Conservation (phyloP, 2,797 vertebrate genomes). For the Australoheros facetus region DNA sequence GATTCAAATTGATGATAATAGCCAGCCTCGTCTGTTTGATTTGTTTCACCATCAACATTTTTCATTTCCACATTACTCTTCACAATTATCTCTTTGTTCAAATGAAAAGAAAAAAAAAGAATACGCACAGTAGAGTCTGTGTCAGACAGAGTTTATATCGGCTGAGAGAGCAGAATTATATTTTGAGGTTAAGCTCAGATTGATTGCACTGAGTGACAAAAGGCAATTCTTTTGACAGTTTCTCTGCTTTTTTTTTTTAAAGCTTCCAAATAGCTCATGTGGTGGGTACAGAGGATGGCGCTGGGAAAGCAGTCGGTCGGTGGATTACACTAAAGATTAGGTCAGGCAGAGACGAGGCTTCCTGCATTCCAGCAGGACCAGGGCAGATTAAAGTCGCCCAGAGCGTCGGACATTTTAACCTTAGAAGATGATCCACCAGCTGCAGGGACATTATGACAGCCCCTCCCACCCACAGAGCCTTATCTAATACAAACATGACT, state of each 20-base stretch:
- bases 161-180: not conserved
- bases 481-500: conserved; percentile 9
- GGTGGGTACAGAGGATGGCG: conserved; percentile 16
- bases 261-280: not conserved
- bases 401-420: conserved; percentile 49
- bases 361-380: not conserved
- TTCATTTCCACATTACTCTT: not conserved
- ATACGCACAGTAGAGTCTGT: not conserved
- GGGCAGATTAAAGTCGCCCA: conserved; percentile 46
- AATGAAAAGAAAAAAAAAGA: not conserved
- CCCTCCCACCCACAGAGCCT: conserved; percentile 4
- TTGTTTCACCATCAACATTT: not conserved
- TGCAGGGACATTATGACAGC: conserved; percentile 30
- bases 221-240: conserved; percentile 13
- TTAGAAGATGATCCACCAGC: conserved; percentile 35
- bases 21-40: not conserved
- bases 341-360: conserved; percentile 35
- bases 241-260: conserved; percentile 5
- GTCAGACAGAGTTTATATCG: not conserved
- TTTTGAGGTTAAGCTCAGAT: not conserved
- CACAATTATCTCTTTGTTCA: accelerated
- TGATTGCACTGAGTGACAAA: conserved; percentile 9
- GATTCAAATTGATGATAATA: not conserved
- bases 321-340: conserved; percentile 55
- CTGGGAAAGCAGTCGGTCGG: conserved; percentile 25